Evolutionary conservation across 2,888 invertebrate genomes (phyloP), one percentile per base, ranked within the genome.

Genomic region (Dasysyrphus tricinctus): DNA sequence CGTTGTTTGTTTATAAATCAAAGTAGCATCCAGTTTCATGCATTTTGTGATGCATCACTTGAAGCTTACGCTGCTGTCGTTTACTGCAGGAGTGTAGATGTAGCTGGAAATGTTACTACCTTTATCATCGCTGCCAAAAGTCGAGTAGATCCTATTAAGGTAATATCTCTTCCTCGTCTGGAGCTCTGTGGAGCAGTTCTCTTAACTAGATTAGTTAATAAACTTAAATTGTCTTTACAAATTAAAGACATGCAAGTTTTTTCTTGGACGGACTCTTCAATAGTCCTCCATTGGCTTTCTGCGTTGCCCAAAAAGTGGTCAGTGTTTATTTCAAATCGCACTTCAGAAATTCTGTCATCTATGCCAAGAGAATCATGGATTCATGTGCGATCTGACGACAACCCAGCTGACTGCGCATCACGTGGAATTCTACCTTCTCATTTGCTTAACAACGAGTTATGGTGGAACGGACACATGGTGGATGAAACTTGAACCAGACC

Each of bases 21-120:
- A 14, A 12, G n/a, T 42, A 49, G 37, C 7, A n/a, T 75, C 2
- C 57, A 61, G n/a, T 51, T 74, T 16, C 24, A 39, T 34, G 74
- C 67, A 11, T 80, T 78, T 44, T 63, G 74, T 39, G 80, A 81
- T 16, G 78, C 84, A 54, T 80, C 74, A 3, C 39, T 72, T 9
- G 37, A 61, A 5, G 42, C 42, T 42, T 42, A 42, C 39, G 39
- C 39, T 42, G 39, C 14, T 14, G 5, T 42, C 42, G 70, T 83
- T n/a, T 74, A 83, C 69, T 70, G 78, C 44, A 56, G 69, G 5
- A 61, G 47, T 19, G 3, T 6, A 16, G 69, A 61, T 49, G 42
- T 44, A 24, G 39, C 51, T 11, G 19, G 19, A 1, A 75, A 70
- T 32, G 47, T 69, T 5, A 24, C 24, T 2, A 63, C 29, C 5